phyloP scores from a whole-genome alignment of 2,888 invertebrate species.

The Heliothis peltigera region DNA sequence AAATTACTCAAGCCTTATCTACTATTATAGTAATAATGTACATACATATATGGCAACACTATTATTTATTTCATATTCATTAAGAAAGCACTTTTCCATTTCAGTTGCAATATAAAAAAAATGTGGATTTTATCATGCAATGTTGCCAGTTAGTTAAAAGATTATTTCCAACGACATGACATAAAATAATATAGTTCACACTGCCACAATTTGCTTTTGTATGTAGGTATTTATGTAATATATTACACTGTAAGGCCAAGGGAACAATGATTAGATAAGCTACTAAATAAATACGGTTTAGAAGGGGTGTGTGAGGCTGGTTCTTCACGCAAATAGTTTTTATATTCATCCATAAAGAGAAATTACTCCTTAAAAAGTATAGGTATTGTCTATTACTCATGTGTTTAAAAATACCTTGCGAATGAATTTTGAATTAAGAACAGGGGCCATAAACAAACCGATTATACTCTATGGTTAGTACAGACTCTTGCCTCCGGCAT shows the following conservation, averaged over 20 bases:
- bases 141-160: constrained; percentile 35
- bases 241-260: constrained; percentile 67
- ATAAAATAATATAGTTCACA: constrained; percentile 57
- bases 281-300: constrained; percentile 47
- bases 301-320: constrained; percentile 23
- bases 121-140: not conserved
- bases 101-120: not conserved
- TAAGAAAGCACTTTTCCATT: not conserved
- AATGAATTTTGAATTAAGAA: not conserved
- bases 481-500: constrained; percentile 64
- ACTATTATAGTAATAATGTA: constrained; percentile 9
- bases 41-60: constrained; percentile 17
- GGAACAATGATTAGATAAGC: constrained; percentile 73
- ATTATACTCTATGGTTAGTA: constrained; percentile 20
- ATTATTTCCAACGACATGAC: constrained; percentile 36
- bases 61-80: not conserved
- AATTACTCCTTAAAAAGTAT: not conserved
- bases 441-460: constrained; percentile 5
- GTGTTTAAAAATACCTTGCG: not conserved
- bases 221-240: constrained; percentile 52
- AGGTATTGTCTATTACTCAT: not conserved
- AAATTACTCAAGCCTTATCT: constrained; percentile 17
- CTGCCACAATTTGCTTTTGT: constrained; percentile 74
- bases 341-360: not conserved
- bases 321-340: constrained; percentile 12